phyloP scores from a whole-genome alignment of 2,113 vertebrate species.

The Otis tarda region DNA sequence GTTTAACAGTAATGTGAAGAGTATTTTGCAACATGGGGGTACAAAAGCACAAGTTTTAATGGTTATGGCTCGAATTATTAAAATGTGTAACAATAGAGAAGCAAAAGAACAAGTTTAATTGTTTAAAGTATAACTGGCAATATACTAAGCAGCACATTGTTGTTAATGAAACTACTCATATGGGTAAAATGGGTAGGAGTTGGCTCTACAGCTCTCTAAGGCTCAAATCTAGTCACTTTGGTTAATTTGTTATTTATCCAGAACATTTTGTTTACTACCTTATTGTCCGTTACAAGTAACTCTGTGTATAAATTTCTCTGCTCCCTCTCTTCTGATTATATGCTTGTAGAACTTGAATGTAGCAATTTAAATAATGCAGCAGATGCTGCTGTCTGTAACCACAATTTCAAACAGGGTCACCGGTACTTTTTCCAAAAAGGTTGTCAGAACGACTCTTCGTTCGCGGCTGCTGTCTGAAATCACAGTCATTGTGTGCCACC shows the following conservation, averaged over 20 bases:
- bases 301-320: not conserved
- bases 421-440: not conserved
- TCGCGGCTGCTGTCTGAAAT: not conserved
- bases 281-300: not conserved
- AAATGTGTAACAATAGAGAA: not conserved
- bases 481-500: slow-evolving; percentile 54
- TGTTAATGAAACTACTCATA: not conserved
- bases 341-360: not conserved
- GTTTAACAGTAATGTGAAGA: not conserved
- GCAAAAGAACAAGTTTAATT: not conserved
- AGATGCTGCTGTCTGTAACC: not conserved
- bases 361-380: not conserved
- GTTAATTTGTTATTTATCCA: slow-evolving; percentile 5
- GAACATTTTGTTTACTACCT: not conserved
- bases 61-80: not conserved
- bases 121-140: not conserved
- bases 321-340: not conserved
- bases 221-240: slow-evolving; percentile 1
- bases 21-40: not conserved
- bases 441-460: not conserved
- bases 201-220: not conserved
- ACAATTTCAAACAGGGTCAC: not conserved
- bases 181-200: not conserved
- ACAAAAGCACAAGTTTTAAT: not conserved
- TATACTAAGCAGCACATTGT: slow-evolving; percentile 8